Evolutionary conservation across 1,140 invertebrate species (phyloP).

Genomic region (Tribolium castaneum): DNA sequence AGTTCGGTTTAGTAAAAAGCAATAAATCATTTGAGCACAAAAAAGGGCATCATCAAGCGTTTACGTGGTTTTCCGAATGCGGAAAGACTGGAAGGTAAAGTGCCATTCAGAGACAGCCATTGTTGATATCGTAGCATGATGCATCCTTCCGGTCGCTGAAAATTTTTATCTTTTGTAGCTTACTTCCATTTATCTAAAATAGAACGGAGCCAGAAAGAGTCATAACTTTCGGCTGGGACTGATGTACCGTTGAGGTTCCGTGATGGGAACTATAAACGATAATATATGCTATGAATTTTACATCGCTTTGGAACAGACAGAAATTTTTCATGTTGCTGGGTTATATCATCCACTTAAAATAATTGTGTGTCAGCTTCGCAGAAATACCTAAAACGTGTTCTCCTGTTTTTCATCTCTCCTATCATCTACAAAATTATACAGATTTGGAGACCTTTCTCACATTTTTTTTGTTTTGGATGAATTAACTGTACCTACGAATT

Average conservation of each 20-base stretch:
- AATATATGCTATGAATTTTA: conserved; percentile 20
- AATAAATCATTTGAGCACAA: conserved; percentile 10
- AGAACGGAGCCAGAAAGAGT: conserved; percentile 23
- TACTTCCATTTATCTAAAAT: conserved; percentile 34
- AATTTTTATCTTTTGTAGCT: conserved; percentile 33
- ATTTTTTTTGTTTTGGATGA: background rate
- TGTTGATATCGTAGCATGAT: conserved; percentile 9
- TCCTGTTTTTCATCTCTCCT: background rate
- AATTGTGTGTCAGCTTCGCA: background rate
- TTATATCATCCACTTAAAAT: background rate
- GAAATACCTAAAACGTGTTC: background rate
- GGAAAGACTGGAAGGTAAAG: conserved; percentile 25
- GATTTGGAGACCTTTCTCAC: background rate
- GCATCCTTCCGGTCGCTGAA: conserved; percentile 24
- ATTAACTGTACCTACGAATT: background rate
- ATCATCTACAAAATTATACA: background rate
- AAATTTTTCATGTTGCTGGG: background rate
- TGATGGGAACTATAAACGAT: conserved; percentile 30
- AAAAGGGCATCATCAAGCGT: conserved; percentile 13
- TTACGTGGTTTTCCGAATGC: conserved; percentile 17
- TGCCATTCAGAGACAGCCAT: conserved; percentile 18
- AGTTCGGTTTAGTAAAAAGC: background rate
- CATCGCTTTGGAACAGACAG: background rate
- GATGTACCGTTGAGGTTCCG: conserved; percentile 25
- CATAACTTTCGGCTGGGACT: conserved; percentile 10